phyloP scores from a whole-genome alignment of 2,113 vertebrate species.

The Enhydra lutris region DNA sequence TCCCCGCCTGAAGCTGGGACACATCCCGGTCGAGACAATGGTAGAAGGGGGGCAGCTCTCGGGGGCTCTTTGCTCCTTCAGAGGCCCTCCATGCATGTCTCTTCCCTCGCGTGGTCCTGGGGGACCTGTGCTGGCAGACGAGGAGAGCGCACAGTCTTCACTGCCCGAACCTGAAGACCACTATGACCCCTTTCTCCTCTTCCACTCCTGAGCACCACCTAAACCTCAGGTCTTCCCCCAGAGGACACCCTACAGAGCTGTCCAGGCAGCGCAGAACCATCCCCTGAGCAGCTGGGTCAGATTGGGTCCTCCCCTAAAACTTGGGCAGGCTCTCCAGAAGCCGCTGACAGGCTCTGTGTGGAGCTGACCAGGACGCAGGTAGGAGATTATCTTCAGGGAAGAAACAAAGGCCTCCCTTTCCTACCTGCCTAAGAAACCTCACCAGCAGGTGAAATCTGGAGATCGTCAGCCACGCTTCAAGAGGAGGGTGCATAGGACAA shows the following conservation, averaged over 20 bases:
- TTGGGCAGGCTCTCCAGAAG: background rate
- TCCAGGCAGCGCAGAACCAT: background rate
- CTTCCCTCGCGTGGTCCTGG: background rate
- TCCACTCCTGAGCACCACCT: background rate
- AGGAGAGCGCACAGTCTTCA: background rate
- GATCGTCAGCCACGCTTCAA: accelerated
- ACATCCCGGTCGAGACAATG: too few relatives aligned
- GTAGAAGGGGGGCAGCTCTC: background rate
- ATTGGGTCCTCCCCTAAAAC: accelerated
- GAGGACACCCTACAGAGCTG: accelerated
- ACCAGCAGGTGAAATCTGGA: background rate
- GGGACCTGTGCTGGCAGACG: background rate
- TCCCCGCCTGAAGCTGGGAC: background rate
- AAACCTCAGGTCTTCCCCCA: background rate
- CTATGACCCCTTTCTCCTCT: background rate
- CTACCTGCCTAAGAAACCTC: background rate
- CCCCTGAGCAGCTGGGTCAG: accelerated
- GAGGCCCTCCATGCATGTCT: background rate
- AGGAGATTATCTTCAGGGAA: background rate
- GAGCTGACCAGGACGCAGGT: background rate
- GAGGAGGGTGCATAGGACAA: background rate
- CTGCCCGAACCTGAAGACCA: background rate
- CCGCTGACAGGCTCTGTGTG: background rate
- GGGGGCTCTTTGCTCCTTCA: background rate
- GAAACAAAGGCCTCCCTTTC: background rate